Evolutionary conservation across 64 coral and sea anemone species (phyloP).

Genomic region (Astreopora myriophthalma): DNA sequence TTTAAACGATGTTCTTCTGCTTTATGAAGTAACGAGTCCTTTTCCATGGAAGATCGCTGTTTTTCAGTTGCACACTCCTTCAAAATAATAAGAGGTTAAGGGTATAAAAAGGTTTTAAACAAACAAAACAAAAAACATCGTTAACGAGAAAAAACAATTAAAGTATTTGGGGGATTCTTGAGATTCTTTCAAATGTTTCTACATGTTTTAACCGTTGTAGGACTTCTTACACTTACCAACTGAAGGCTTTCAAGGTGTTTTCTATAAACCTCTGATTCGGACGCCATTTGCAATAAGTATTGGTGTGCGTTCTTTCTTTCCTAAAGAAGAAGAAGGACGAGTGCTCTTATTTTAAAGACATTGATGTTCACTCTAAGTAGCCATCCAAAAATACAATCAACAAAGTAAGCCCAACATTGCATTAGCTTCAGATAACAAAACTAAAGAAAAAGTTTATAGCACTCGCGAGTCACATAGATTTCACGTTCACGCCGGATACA

Average conservation of each 20-base stretch:
- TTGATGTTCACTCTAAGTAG: too few species aligned
- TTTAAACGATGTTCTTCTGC: constrained; percentile 34
- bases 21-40: neutral
- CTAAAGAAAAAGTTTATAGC: too few species aligned
- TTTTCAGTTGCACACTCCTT: neutral
- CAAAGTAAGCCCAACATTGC: too few species aligned
- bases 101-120: too few species aligned
- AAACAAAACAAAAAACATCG: neutral
- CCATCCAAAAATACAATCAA: neutral
- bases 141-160: neutral
- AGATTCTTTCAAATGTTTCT: too few species aligned
- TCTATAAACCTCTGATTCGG: constrained; percentile 1
- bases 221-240: neutral
- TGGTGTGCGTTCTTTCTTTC: neutral
- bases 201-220: too few species aligned
- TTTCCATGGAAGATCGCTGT: constrained; percentile 1
- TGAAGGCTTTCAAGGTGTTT: constrained; percentile 14
- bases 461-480: too few species aligned
- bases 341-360: neutral
- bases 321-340: neutral
- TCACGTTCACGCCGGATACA: too few species aligned
- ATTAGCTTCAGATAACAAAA: too few species aligned
- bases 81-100: neutral
- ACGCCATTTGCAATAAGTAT: neutral
- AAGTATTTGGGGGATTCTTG: too few species aligned